Evolutionary conservation across 2,113 vertebrate species (phyloP).

Genomic region (Strix aluco): DNA sequence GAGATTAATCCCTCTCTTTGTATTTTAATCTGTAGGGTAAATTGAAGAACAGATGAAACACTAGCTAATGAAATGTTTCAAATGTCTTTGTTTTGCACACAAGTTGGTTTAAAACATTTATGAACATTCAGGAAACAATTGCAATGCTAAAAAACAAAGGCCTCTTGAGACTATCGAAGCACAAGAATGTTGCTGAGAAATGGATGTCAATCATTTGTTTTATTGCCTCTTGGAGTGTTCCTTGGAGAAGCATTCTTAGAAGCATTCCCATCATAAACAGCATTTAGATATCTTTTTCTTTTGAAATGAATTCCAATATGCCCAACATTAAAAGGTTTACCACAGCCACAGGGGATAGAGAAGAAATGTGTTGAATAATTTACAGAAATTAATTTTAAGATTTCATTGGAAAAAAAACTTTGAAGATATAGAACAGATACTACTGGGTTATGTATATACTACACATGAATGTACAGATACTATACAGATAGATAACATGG

Average conservation of each 20-base stretch:
- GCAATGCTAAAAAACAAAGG: neutral
- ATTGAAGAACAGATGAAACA: neutral
- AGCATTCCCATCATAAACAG: neutral
- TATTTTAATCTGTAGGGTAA: neutral
- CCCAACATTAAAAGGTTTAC: neutral
- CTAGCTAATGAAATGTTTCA: neutral
- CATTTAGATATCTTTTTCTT: neutral
- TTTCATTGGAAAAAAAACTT: neutral
- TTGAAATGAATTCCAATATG: neutral
- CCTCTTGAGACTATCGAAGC: neutral
- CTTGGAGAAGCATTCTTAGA: neutral
- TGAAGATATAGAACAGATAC: neutral
- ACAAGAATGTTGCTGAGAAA: neutral
- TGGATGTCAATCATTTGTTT: neutral
- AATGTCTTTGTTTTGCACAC: neutral
- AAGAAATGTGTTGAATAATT: neutral
- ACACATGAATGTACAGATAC: neutral
- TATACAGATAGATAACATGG: neutral
- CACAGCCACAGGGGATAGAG: neutral
- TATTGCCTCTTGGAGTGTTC: neutral
- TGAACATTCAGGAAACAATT: neutral
- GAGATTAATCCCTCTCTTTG: neutral
- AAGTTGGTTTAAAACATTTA: neutral
- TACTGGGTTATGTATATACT: neutral
- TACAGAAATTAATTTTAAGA: neutral